These are phyloP conservation scores for Whitmania pigra DNA, from an alignment of 1,140 invertebrate species.

Conservation along the genomic window DNA sequence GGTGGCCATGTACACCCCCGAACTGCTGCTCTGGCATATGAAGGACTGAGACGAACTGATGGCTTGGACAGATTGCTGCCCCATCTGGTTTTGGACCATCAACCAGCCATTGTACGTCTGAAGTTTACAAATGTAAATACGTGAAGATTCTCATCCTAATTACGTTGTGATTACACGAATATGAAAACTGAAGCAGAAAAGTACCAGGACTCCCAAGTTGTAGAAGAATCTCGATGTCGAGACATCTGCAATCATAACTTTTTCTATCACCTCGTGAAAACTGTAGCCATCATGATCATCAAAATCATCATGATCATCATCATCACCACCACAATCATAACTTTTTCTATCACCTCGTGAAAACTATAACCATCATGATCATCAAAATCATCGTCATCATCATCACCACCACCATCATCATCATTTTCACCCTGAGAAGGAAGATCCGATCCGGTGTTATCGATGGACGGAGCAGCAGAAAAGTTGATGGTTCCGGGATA, in stretches of 20 bases:
- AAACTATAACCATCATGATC: too few species aligned
- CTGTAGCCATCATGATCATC: too few species aligned
- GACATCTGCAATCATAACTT: not conserved
- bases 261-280: too few species aligned
- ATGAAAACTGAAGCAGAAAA: not conserved
- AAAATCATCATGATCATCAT: too few species aligned
- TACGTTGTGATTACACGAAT: not conserved
- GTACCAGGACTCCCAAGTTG: not conserved
- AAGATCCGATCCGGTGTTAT: not conserved
- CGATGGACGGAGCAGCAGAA: not conserved
- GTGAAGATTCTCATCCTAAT: not conserved
- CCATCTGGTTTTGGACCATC: not conserved
- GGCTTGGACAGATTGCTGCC: not conserved
- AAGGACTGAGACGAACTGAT: not conserved
- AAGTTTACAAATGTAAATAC: not conserved
- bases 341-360: too few species aligned
- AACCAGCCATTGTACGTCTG: conserved; percentile 8
- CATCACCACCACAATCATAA: too few species aligned
- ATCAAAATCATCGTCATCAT: too few species aligned
- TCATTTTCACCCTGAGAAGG: not conserved
- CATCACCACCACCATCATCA: too few species aligned
- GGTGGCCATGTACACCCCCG: not conserved
- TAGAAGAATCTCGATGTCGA: conserved; percentile 7
- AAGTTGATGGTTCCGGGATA: not conserved
- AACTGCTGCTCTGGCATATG: not conserved